Conservation (phyloP, 2,888 invertebrate genomes). For the Andricus curvator region DNA sequence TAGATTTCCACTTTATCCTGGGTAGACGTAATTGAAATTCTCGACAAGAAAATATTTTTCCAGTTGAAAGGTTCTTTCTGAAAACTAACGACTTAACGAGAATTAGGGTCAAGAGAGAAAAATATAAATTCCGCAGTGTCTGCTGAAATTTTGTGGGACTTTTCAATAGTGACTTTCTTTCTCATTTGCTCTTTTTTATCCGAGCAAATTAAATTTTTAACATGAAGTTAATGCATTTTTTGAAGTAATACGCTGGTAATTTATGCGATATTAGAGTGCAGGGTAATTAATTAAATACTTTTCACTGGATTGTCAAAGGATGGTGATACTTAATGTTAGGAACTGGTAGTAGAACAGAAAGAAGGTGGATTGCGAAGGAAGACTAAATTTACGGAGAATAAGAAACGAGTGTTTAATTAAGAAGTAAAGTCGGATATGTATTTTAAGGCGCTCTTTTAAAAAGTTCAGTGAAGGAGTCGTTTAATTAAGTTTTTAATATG, state of each 20-base stretch:
- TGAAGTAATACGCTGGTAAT: neutral
- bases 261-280: neutral
- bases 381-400: conserved; percentile 12
- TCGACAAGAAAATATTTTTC: no score
- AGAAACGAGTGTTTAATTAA: conserved; percentile 16
- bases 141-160: no score
- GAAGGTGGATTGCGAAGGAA: neutral
- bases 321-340: neutral
- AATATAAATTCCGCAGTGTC: neutral
- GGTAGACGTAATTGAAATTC: no score
- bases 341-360: neutral
- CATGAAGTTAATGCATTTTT: neutral
- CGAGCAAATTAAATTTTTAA: neutral
- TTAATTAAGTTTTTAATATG: neutral
- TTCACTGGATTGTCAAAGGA: neutral
- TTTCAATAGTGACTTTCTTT: no score
- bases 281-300: conserved; percentile 4
- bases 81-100: conserved; percentile 12
- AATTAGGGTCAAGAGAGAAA: conserved; percentile 7
- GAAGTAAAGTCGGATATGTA: neutral
- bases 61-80: neutral
- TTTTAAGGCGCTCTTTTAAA: neutral
- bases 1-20: no score
- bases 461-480: neutral
- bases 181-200: neutral